phyloP scores from a whole-genome alignment of 2,888 invertebrate genomes.

The Patella depressa region DNA sequence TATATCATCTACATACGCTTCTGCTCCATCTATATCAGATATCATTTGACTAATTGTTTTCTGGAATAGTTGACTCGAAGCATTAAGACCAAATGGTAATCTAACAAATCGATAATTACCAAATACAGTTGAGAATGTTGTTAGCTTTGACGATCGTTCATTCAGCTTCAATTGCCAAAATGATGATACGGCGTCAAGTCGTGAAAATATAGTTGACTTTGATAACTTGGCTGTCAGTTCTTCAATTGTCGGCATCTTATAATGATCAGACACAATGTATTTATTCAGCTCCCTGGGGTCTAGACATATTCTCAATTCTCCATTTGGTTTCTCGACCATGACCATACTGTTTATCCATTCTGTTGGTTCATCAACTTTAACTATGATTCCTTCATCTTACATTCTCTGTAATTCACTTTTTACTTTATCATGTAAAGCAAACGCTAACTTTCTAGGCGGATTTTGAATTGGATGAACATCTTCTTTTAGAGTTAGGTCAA shows the following conservation, averaged over 20 bases:
- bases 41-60: slow-evolving; percentile 3
- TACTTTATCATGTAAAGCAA: neutral
- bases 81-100: slow-evolving; percentile 6
- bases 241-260: neutral
- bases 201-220: neutral
- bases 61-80: neutral
- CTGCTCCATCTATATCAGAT: neutral
- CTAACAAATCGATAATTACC: neutral
- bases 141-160: neutral
- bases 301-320: no score
- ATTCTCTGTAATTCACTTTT: neutral
- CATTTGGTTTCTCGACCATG: no score
- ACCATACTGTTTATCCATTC: no score
- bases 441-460: neutral
- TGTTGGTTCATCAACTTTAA: no score
- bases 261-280: no score
- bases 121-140: neutral
- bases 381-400: neutral
- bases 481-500: neutral
- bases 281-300: no score
- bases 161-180: neutral
- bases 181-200: neutral
- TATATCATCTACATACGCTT: neutral
- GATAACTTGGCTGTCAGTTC: neutral
- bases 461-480: neutral